phyloP scores from a whole-genome alignment of 2,888 invertebrate species.

The Rotaria sp. region DNA sequence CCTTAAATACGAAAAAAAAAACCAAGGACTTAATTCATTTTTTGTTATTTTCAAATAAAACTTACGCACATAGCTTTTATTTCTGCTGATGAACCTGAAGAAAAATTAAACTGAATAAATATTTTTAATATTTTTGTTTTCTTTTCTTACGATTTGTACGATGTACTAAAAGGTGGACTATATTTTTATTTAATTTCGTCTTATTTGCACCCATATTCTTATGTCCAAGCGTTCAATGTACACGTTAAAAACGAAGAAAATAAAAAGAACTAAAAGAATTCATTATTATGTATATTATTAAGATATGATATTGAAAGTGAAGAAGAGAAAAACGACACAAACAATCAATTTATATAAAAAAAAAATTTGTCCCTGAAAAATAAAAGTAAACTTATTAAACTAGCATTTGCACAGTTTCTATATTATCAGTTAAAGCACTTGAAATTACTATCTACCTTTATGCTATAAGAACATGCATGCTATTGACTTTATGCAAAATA shows the following conservation, averaged over 20 bases:
- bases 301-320: not conserved
- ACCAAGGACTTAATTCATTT: not conserved
- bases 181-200: not conserved
- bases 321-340: too few species aligned
- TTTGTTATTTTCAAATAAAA: not conserved
- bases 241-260: not conserved
- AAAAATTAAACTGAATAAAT: not conserved
- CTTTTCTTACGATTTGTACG: not conserved
- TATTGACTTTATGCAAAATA: not conserved
- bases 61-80: constrained; percentile 2
- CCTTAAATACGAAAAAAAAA: too few species aligned
- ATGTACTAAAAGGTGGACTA: not conserved
- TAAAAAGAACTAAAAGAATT: not conserved
- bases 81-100: not conserved
- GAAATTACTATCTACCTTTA: not conserved
- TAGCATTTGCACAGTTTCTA: too few species aligned
- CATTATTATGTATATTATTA: not conserved
- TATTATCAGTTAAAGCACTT: not conserved
- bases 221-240: not conserved
- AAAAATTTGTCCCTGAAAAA: too few species aligned
- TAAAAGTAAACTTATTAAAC: too few species aligned
- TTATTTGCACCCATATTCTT: not conserved
- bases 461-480: not conserved
- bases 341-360: too few species aligned
- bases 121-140: not conserved